These are phyloP conservation scores for Chroicocephalus ridibundus DNA, from an alignment of 2,113 vertebrate species.

Conservation along the genomic window DNA sequence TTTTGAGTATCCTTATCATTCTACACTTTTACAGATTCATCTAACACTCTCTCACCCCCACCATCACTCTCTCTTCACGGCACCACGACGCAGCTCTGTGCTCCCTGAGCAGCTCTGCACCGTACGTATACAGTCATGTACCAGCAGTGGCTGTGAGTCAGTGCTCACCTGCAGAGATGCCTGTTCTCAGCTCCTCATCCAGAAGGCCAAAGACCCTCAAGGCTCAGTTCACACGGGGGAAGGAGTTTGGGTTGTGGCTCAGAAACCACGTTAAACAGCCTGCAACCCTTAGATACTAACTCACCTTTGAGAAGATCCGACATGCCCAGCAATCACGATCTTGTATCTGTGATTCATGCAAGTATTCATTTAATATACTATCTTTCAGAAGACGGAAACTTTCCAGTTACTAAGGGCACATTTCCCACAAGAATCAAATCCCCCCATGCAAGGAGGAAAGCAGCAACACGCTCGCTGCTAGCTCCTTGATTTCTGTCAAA, in stretches of 20 bases:
- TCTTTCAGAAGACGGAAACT: not conserved
- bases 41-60: not conserved
- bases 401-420: not conserved
- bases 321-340: slow-evolving; percentile 14
- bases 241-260: not conserved
- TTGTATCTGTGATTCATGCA: slow-evolving; percentile 13
- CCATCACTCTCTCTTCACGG: not conserved
- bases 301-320: slow-evolving; percentile 9
- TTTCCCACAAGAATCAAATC: slow-evolving; percentile 19
- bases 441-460: not conserved
- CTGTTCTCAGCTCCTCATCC: not conserved
- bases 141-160: not conserved
- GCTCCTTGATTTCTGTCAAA: not conserved
- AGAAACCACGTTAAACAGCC: not conserved
- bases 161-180: not conserved
- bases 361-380: not conserved
- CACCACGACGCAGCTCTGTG: rapidly evolving
- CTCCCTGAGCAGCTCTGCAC: not conserved
- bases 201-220: not conserved
- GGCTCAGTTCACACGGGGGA: not conserved
- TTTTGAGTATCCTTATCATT: not conserved
- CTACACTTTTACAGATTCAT: not conserved
- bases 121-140: not conserved
- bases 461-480: not conserved
- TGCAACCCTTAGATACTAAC: not conserved